Base-by-base conservation (phyloP, 1,140 invertebrate genomes). In the Drosophila rhopaloa region DNA sequence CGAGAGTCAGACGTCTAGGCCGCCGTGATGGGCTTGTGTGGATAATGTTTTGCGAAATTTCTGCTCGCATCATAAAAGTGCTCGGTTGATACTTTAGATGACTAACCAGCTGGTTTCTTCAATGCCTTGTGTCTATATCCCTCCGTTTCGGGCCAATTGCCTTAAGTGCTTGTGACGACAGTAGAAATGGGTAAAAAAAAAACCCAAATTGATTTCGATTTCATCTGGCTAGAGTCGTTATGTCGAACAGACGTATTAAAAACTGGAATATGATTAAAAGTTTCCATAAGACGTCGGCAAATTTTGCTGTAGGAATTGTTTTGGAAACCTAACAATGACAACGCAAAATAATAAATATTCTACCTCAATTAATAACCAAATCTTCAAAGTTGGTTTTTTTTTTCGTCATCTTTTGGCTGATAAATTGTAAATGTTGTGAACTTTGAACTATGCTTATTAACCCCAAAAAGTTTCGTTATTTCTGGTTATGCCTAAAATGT, bases 201-300 rank as follows among this genome's bases (percentile, higher is more conserved):
- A 58, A 47, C 53, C 60, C 73, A 76, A 76, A 76, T 76, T 76
- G 54, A 76, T 76, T 76, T 76, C 61, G 72, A 58, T 76, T 76
- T 76, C 72, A 76, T 76, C 54, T 57, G 44, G 37, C 16, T 41
- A 37, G 37, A 37, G 38, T 65, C 41, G 47, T 44, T 40, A 48
- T 47, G 37, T 16, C 38, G 37, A n/a, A 76, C 35, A 43, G 58
- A 48, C 43, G 70, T 14, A 50, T 13, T 55, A 43, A 32, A 71
- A 56, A 65, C 56, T 37, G 40, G 58, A 37, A 27, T 62, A 27
- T 59, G 13, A 8, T 27, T 46, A 46, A 29, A 37, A 32, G 14
- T 41, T 63, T 67, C 40, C 11, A 16, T 7, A 13, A 10, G 27
- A 37, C 9, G 32, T 16, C 5, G 50, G 29, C 29, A 63, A 60